phyloP scores from a whole-genome alignment of 2,113 vertebrate species.

The Psilopsiagon aurifrons region DNA sequence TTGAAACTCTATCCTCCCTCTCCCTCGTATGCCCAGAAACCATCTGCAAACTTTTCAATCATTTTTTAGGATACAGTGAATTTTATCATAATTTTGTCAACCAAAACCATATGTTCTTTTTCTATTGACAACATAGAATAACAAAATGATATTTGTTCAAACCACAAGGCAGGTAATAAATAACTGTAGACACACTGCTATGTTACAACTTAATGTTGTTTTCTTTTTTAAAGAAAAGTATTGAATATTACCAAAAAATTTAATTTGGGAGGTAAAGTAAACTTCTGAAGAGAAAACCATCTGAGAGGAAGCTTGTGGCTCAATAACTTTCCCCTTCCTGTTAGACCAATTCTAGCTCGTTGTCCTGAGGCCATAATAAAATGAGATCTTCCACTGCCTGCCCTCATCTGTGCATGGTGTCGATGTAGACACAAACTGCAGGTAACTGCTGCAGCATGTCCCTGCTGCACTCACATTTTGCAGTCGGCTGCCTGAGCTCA shows the following conservation, averaged over 20 bases:
- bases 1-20: constrained; percentile 73
- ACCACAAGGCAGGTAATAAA: constrained; percentile 80
- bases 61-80: constrained; percentile 81
- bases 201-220: constrained; percentile 28
- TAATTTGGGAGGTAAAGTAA: constrained; percentile 74
- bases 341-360: constrained; percentile 19
- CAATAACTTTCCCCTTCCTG: constrained; percentile 47
- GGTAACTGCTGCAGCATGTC: background rate
- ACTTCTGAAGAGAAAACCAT: constrained; percentile 75
- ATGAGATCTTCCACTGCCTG: background rate
- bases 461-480: background rate
- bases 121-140: constrained; percentile 76
- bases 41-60: constrained; percentile 82
- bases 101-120: constrained; percentile 79
- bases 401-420: background rate
- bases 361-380: constrained; percentile 46
- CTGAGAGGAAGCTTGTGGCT: constrained; percentile 49
- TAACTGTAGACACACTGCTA: constrained; percentile 68
- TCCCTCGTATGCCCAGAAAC: constrained; percentile 59
- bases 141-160: constrained; percentile 81
- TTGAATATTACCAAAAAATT: constrained; percentile 69
- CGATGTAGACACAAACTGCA: background rate
- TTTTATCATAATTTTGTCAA: constrained; percentile 83
- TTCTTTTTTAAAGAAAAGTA: constrained; percentile 49
- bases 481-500: background rate